Percentiles rank a stretch among this genome's conserved stretches.
Conservation (phyloP, 2,888 invertebrate genomes). For the Tanytarsus gracilentus region DNA sequence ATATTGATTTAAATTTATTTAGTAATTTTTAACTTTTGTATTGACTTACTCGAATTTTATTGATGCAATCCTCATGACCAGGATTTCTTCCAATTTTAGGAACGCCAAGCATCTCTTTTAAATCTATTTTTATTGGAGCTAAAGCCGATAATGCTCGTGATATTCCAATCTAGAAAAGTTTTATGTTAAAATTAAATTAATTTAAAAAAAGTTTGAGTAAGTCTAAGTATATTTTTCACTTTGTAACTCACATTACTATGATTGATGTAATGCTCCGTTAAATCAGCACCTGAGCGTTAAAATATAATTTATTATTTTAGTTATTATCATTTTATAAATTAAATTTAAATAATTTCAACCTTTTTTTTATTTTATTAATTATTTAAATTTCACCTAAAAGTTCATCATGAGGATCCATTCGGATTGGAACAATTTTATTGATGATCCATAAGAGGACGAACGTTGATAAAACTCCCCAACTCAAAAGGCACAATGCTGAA, state of each 20-base stretch:
- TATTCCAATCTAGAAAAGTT: slow-evolving; percentile 49
- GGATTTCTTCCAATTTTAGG: slow-evolving; percentile 56
- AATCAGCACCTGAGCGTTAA: no score
- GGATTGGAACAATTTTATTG: slow-evolving; percentile 67
- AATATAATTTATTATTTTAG: no score
- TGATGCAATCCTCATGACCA: slow-evolving; percentile 50
- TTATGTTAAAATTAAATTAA: neutral
- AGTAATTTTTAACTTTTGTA: neutral
- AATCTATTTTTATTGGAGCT: slow-evolving; percentile 51
- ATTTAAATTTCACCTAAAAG: no score
- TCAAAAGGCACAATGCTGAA: slow-evolving; percentile 57
- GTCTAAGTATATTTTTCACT: neutral
- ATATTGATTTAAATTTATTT: neutral
- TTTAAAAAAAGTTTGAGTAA: slow-evolving; percentile 31
- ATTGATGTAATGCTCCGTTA: slow-evolving; percentile 75
- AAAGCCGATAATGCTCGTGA: slow-evolving; percentile 67
- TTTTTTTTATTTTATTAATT: no score
- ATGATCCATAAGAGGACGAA: slow-evolving; percentile 67
- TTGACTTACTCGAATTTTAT: slow-evolving; percentile 41
- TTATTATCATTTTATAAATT: no score
- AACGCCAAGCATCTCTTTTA: slow-evolving; percentile 37
- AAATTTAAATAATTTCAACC: no score
- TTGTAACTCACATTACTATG: slow-evolving; percentile 52
- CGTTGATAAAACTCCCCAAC: slow-evolving; percentile 68
- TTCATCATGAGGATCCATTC: slow-evolving; percentile 80